A percentile compares a stretch with the other conserved stretches of the same genome.
Evolutionary conservation across 2,888 invertebrate species (phyloP).

Genomic region (Hymenopus coronatus): DNA sequence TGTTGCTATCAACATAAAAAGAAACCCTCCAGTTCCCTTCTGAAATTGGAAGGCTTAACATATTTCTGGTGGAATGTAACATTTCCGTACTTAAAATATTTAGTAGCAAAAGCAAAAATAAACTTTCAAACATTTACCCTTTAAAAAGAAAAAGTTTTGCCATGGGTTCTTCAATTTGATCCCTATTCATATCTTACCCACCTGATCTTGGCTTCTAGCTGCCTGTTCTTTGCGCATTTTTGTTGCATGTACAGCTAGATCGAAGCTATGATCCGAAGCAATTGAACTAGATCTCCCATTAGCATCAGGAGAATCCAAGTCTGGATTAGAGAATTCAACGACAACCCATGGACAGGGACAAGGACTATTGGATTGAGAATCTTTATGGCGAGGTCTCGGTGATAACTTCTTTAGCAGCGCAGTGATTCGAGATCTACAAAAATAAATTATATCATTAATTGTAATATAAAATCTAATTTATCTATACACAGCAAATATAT

Average conservation of each 20-base stretch:
- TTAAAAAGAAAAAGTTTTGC: too few species aligned
- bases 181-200: background rate
- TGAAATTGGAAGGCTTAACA: too few species aligned
- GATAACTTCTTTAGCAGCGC: conserved; percentile 33
- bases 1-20: too few species aligned
- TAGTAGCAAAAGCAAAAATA: too few species aligned
- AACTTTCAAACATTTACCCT: too few species aligned
- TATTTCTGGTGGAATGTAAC: too few species aligned
- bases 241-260: conserved; percentile 17
- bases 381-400: conserved; percentile 27
- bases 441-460: background rate
- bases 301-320: conserved; percentile 1
- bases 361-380: background rate
- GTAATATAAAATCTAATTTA: too few species aligned
- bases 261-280: conserved; percentile 21
- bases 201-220: background rate
- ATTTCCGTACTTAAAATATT: too few species aligned
- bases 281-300: background rate
- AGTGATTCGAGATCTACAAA: conserved; percentile 24
- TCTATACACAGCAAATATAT: too few species aligned
- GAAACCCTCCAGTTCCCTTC: too few species aligned
- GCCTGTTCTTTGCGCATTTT: conserved; percentile 8
- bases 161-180: too few species aligned
- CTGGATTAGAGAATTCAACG: conserved; percentile 23
- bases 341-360: conserved; percentile 27